A percentile compares a stretch with the other conserved stretches of the same genome.
phyloP scores from a whole-genome alignment of 2,113 vertebrate genomes.

The Neomonachus schauinslandi region DNA sequence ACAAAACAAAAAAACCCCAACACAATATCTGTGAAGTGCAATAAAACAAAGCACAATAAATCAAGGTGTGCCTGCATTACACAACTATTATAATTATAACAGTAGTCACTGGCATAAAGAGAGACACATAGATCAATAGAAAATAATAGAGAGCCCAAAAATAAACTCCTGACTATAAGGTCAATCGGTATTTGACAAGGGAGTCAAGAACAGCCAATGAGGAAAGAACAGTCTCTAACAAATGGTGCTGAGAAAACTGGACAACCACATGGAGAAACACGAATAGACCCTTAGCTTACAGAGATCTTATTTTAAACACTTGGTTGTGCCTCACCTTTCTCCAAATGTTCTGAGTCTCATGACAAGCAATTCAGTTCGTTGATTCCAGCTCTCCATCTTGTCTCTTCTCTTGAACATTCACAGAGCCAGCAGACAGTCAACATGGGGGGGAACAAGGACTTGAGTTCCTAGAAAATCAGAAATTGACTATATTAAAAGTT shows the following conservation, averaged over 20 bases:
- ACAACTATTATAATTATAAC: neutral
- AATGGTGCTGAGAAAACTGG: neutral
- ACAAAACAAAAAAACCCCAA: neutral
- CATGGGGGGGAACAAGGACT: neutral
- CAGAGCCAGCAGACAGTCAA: neutral
- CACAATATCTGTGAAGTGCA: neutral
- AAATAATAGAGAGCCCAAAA: neutral
- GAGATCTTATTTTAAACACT: neutral
- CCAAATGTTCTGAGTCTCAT: neutral
- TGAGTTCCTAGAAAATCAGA: neutral
- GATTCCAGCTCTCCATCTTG: neutral
- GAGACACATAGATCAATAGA: neutral
- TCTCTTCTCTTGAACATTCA: neutral
- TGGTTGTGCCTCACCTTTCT: neutral
- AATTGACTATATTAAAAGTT: neutral
- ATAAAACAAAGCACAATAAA: neutral
- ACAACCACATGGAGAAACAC: neutral
- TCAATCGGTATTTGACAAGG: neutral
- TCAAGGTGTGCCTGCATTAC: neutral
- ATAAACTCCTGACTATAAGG: neutral
- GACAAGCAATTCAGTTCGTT: neutral
- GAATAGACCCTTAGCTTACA: neutral
- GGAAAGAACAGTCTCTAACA: neutral
- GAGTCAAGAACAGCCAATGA: neutral
- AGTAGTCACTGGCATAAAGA: neutral